Base-by-base conservation (phyloP, 64 coral and sea anemone species). In the Trachythela sp. region DNA sequence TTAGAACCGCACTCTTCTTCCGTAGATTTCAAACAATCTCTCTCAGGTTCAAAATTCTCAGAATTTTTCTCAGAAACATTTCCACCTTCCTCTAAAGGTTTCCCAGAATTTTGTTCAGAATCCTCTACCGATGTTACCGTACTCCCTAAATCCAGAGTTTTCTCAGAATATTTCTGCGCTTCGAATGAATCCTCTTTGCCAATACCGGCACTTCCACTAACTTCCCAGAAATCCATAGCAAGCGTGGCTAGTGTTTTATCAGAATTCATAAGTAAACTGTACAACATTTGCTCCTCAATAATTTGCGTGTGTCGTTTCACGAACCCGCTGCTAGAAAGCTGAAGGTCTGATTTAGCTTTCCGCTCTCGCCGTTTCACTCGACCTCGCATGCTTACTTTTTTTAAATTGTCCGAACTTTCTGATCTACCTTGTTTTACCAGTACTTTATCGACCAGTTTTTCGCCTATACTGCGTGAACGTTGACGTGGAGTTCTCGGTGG, bases 231-330 rank as follows among this genome's bases (percentile, higher is more conserved):
- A 39, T 37, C 75, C 20, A 9, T 34, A 14, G 75, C 75, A 35
- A 80, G 75, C 31, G 75, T 37, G 26, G 75, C 75, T 17, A 80
- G 30, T 4, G 75, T 80, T 14, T 80, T 18, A 13, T 80, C 34
- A 8, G 75, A 80, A 37, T 80, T 39, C 75, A 37, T 37, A 9
- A 80, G 33, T 1, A 80, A 18, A 4, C 27, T 34, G 20, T 80
- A 80, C 37, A 80, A 80, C 34, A 35, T 80, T 13, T 80, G 31
- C 9, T 80, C 75, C 75, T 80, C 75, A 17, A 80, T 35, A 80
- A 80, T 39, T 30, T 80, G 75, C 75, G 75, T 80, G 75, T 80
- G 75, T 37, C 75, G 75, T 30, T 80, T 80, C 30, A 80, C 75
- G 35, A 80, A 80, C 13, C 75, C 75, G 75, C 75, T 80, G 33